Percentiles rank a stretch among this genome's conserved stretches.
These are phyloP conservation scores for Colaptes auratus DNA, from an alignment of 2,113 vertebrate species.

Conservation along the genomic window DNA sequence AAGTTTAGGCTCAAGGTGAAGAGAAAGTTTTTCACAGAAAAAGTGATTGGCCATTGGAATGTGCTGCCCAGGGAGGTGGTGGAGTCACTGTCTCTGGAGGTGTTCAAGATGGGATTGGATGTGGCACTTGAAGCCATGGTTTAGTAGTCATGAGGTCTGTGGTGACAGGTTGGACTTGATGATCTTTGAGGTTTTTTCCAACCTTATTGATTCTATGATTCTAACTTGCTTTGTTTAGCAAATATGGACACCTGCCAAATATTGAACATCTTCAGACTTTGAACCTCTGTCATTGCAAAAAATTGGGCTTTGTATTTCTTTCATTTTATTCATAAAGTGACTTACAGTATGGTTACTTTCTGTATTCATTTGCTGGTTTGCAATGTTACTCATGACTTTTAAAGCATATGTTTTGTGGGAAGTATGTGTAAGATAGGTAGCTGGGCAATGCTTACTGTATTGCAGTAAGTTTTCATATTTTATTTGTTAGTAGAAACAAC, in stretches of 20 bases:
- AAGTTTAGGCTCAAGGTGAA: no score
- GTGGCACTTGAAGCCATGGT: no score
- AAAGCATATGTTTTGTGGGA: not conserved
- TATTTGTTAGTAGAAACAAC: not conserved
- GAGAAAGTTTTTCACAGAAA: no score
- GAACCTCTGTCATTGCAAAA: not conserved
- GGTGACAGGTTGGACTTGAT: no score
- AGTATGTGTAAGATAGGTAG: not conserved
- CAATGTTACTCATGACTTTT: not conserved
- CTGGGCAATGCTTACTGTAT: not conserved
- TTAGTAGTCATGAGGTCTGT: no score
- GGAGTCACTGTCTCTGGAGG: no score
- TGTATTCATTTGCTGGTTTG: not conserved
- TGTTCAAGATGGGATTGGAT: no score
- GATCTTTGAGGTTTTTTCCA: no score
- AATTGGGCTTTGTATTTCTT: not conserved
- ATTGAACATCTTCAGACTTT: not conserved
- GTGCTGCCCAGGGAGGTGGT: no score
- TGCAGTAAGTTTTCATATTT: conserved; percentile 4
- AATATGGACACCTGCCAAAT: conserved; percentile 5
- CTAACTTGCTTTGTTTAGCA: not conserved
- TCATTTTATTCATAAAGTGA: not conserved
- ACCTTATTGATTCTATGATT: no score
- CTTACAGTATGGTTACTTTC: not conserved
- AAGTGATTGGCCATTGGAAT: no score